These are phyloP conservation scores for Acanthochromis polyacanthus DNA, from an alignment of 2,113 vertebrate genomes.

Conservation along the genomic window DNA sequence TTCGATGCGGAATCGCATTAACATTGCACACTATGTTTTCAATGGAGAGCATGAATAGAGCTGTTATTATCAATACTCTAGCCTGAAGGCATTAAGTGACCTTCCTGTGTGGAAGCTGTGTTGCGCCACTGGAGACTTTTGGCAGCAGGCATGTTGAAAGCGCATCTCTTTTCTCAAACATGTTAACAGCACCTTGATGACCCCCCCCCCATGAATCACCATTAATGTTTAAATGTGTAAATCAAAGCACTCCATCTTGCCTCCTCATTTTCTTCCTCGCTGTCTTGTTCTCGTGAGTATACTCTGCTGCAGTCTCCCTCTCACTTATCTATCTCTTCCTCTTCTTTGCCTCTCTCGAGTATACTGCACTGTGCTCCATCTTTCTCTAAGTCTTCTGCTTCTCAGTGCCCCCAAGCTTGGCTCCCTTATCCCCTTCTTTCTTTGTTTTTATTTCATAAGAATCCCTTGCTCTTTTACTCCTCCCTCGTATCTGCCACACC, in stretches of 20 bases:
- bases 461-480: conserved; percentile 3
- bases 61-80: conserved; percentile 21
- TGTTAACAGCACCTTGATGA: conserved; percentile 37
- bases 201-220: conserved; percentile 7
- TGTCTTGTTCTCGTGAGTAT: conserved; percentile 43
- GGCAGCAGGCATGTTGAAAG: conserved; percentile 34
- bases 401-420: background rate
- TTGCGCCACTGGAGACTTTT: conserved; percentile 38
- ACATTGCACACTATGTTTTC: conserved; percentile 23
- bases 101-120: conserved; percentile 49
- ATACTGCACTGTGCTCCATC: conserved; percentile 1
- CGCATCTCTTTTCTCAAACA: conserved; percentile 23
- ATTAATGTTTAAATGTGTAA: conserved; percentile 62
- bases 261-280: conserved; percentile 24
- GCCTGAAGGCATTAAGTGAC: conserved; percentile 38
- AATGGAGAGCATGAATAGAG: conserved; percentile 21
- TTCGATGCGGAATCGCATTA: conserved; percentile 10
- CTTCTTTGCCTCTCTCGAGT: conserved; percentile 21
- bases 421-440: background rate
- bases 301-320: background rate
- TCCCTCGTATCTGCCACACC: background rate
- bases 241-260: conserved; percentile 37
- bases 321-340: conserved; percentile 11
- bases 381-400: conserved; percentile 5
- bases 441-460: conserved; percentile 4